Evolutionary conservation across 2,797 vertebrate genomes (phyloP).

Genomic region (Trachops cirrhosus): DNA sequence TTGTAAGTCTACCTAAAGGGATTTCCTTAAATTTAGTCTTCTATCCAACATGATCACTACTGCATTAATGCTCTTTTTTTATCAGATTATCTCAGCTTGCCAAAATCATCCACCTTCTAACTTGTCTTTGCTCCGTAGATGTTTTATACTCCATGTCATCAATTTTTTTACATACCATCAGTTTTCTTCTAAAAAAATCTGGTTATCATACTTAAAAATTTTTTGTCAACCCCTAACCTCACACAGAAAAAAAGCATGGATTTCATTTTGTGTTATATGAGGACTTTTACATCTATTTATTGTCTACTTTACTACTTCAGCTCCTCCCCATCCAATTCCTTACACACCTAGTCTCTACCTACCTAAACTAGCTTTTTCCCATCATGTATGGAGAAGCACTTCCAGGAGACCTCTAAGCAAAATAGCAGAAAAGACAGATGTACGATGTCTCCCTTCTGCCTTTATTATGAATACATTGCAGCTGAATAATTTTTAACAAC

Average conservation of each 20-base stretch:
- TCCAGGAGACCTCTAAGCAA: not conserved
- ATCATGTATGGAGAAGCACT: not conserved
- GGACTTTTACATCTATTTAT: not conserved
- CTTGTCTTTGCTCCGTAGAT: not conserved
- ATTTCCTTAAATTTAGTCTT: not conserved
- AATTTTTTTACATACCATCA: not conserved
- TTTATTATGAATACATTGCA: not conserved
- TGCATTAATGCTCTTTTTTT: not conserved
- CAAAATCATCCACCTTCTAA: not conserved
- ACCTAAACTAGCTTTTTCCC: too few relatives aligned
- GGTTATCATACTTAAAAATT: not conserved
- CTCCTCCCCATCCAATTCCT: not conserved
- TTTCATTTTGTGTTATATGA: not conserved
- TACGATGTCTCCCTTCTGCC: not conserved
- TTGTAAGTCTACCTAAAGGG: not conserved
- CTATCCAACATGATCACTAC: not conserved
- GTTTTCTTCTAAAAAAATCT: not conserved
- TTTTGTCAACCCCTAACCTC: not conserved
- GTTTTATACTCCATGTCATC: not conserved
- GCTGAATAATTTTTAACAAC: not conserved
- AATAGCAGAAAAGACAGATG: not conserved
- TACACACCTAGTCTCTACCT: not conserved
- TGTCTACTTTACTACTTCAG: not conserved
- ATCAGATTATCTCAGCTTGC: not conserved
- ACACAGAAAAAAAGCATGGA: not conserved